Conservation (phyloP, 2,113 vertebrate genomes). For the Varanus komodoensis region DNA sequence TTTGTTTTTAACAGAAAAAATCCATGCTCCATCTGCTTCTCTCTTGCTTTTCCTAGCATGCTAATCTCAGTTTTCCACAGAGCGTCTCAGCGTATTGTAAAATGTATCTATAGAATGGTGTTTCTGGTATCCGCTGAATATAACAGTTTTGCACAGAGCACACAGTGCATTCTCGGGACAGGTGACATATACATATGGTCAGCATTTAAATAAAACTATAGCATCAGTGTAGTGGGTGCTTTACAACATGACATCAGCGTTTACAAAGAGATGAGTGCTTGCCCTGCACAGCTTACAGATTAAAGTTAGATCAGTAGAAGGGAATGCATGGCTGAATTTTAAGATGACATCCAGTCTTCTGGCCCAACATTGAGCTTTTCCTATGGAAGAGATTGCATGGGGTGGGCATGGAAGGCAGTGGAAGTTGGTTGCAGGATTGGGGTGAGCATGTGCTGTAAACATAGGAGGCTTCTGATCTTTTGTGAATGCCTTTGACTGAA, state of each 20-base stretch:
- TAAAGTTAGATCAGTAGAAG: not conserved
- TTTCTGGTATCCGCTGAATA: constrained; percentile 4
- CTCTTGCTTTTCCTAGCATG: not conserved
- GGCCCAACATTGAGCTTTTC: no score
- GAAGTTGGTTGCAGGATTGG: not conserved
- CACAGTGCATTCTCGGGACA: not conserved
- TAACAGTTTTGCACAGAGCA: not conserved
- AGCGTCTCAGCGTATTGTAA: not conserved
- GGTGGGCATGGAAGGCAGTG: not conserved
- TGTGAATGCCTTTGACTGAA: not conserved
- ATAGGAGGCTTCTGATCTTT: not conserved
- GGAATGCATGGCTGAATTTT: no score
- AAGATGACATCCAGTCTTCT: no score
- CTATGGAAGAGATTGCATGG: no score
- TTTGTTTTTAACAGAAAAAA: not conserved
- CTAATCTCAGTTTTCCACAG: not conserved
- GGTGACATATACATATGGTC: not conserved
- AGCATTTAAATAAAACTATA: not conserved
- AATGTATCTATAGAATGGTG: not conserved
- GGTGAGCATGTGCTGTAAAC: not conserved
- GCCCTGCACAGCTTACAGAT: not conserved
- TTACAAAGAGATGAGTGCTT: not conserved
- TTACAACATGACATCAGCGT: not conserved
- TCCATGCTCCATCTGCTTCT: not conserved
- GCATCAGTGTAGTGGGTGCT: not conserved